Base-by-base conservation (phyloP, 2,888 invertebrate genomes). In the Dioctria linearis region DNA sequence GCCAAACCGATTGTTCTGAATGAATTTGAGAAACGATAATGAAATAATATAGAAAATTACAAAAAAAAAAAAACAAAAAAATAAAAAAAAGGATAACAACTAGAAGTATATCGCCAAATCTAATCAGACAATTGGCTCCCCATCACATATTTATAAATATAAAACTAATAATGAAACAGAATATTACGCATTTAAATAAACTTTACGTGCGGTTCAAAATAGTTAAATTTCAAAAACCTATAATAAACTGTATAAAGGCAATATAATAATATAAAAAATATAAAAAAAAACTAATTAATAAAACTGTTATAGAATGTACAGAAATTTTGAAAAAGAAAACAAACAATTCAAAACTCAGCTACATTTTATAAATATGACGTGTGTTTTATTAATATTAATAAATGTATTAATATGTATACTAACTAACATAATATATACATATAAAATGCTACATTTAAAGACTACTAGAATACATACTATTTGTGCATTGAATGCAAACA, bases 1-100 rank as follows among this genome's bases (percentile, higher is more conserved):
- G 80, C 84, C 84, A 84, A 84, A 84, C 84, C 84, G 83, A 81
- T 71, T 79, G 79, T n/a, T 66, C 9, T 39, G 4, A 46, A 63
- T 11, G n/a, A 43, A 11, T 37, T 43, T 63, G 40, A 40, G n/a
- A 63, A 25, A n/a, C 39, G n/a, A 6, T 42, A 42, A 61, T 75
- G 37, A 75, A 43, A 25, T 46, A 63, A 25, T 59, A 0, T 9
- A 9, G 59, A 4, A 57, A 43, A 13, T 25, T n/a, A n/a, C n/a
- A n/a, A n/a, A 5, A 2, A 42, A 8, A 59, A 8, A 13, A 5
- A 49, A 11, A 43, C 5, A 61, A 25, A 25, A 0, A 25, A 25
- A 25, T 1, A 1, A 25, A 25, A 25, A 25, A 25, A 25, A 25
- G 25, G 25, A 25, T 25, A 25, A 25, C 25, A 25, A 25, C 25